phyloP scores from a whole-genome alignment of 92 coral and sea anemone genomes.

The Scolanthus callimorphus region DNA sequence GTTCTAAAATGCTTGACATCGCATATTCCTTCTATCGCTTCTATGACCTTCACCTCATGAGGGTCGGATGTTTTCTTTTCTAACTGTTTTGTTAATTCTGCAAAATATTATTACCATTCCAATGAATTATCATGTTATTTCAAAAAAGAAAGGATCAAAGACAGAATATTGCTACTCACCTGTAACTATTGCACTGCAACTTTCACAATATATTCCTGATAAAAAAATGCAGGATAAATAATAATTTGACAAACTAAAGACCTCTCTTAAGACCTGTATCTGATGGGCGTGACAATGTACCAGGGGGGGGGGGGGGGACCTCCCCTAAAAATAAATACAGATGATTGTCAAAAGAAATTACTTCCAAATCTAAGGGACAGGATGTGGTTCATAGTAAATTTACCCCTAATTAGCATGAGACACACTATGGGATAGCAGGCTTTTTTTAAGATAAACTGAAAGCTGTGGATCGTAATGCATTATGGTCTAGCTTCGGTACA shows the following conservation, averaged over 20 bases:
- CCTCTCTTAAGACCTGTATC: too few relatives aligned
- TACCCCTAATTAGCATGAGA: too few relatives aligned
- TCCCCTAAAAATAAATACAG: background rate
- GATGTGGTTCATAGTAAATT: too few relatives aligned
- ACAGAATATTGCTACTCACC: constrained; percentile 31
- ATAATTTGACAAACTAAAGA: background rate
- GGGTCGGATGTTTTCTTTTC: constrained; percentile 85
- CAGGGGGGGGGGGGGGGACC: too few relatives aligned
- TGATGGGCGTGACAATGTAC: too few relatives aligned
- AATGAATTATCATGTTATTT: too few relatives aligned
- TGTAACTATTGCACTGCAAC: constrained; percentile 83
- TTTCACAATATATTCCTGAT: constrained; percentile 82
- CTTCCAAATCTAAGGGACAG: background rate
- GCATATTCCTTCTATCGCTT: constrained; percentile 94
- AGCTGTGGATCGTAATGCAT: too few relatives aligned
- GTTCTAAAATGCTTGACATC: constrained; percentile 66
- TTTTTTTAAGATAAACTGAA: too few relatives aligned
- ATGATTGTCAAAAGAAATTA: background rate
- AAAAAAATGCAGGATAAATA: background rate
- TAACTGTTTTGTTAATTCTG: constrained; percentile 77
- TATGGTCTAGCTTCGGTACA: too few relatives aligned
- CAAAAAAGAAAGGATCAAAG: background rate
- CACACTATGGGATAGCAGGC: too few relatives aligned
- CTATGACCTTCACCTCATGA: constrained; percentile 84
- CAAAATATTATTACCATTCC: background rate